These are phyloP conservation scores for Bombus fervidus DNA, from an alignment of 1,140 invertebrate species.

Conservation along the genomic window DNA sequence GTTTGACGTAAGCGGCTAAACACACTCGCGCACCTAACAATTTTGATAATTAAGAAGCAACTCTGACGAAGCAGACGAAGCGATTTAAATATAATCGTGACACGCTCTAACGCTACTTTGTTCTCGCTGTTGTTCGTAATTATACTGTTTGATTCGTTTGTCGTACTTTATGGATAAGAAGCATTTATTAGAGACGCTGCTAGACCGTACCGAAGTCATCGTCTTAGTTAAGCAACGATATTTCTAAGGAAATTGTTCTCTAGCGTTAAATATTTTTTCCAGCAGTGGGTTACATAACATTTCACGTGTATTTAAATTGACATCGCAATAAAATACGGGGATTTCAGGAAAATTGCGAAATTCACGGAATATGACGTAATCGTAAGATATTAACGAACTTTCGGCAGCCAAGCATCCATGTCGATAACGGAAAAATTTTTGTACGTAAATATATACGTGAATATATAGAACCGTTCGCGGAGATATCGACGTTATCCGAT, in stretches of 20 bases:
- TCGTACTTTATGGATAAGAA: neutral
- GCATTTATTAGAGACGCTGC: neutral
- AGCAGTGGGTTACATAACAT: conserved; percentile 42
- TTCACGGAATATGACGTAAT: neutral
- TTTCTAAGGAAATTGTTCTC: conserved; percentile 18
- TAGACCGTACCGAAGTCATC: neutral
- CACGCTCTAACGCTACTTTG: neutral
- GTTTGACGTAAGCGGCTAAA: neutral
- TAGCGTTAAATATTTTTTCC: conserved; percentile 22
- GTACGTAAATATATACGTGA: neutral
- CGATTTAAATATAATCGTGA: conserved; percentile 9
- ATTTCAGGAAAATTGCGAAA: conserved; percentile 46
- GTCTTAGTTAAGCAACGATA: neutral
- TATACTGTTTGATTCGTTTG: too few species aligned
- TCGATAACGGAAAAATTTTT: neutral
- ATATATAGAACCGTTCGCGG: neutral
- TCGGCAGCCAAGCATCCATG: neutral
- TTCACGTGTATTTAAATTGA: conserved; percentile 29
- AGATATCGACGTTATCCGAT: neutral
- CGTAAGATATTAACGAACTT: neutral
- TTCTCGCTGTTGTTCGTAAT: neutral
- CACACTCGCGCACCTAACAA: neutral
- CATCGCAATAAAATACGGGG: conserved; percentile 16
- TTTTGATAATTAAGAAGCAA: neutral
- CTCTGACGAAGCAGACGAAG: neutral